phyloP scores from a whole-genome alignment of 2,888 invertebrate genomes.

The Neuroscelio doddi region DNA sequence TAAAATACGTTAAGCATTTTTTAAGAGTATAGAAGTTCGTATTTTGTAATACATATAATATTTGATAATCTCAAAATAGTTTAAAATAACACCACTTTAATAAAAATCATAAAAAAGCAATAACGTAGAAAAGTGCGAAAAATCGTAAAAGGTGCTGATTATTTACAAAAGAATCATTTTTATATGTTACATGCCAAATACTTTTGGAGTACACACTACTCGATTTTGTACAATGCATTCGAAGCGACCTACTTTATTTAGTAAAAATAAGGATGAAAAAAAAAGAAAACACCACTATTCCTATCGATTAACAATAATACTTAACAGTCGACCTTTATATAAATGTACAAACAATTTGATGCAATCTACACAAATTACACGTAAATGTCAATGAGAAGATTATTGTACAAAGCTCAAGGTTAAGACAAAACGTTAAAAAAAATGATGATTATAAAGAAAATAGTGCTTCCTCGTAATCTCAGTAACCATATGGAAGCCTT shows the following conservation, averaged over 20 bases:
- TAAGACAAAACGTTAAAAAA: conserved; percentile 6
- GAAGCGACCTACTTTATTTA: not conserved
- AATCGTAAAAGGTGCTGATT: not conserved
- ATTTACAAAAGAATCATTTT: conserved; percentile 17
- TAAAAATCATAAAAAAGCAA: not conserved
- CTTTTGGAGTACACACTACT: conserved; percentile 10
- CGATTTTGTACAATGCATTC: conserved; percentile 11
- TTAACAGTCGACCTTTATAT: conserved; percentile 27
- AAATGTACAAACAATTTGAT: conserved; percentile 28
- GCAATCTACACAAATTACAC: conserved; percentile 14
- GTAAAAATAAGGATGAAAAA: conserved; percentile 7
- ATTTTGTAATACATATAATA: no score
- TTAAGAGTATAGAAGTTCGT: no score
- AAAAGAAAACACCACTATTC: conserved; percentile 1
- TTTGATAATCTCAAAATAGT: no score
- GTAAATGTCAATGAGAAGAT: conserved; percentile 5
- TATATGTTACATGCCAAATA: conserved; percentile 7
- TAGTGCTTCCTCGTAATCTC: no score
- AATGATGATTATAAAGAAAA: not conserved
- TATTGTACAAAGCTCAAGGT: conserved; percentile 21
- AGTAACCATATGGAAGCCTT: not conserved
- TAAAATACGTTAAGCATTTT: no score
- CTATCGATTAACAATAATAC: conserved; percentile 18
- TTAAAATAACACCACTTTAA: no score
- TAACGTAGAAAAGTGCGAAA: not conserved